Evolutionary conservation across 2,888 invertebrate species (phyloP).

Genomic region (Rhyacophila evoluta): DNA sequence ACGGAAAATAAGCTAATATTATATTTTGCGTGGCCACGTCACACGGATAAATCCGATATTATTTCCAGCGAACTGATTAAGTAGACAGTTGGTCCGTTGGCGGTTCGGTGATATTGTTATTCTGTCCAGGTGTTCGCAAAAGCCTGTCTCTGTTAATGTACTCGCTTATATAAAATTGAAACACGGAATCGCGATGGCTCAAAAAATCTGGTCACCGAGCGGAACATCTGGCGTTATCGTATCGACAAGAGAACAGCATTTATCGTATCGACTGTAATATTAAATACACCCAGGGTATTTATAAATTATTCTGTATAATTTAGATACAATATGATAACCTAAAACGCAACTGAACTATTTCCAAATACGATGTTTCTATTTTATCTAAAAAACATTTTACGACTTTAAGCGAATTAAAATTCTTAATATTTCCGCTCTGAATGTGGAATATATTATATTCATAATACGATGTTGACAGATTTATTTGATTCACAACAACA

Average conservation of each 20-base stretch:
- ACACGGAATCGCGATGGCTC: slow-evolving; percentile 48
- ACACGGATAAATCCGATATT: slow-evolving; percentile 28
- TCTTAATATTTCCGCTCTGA: too few species aligned
- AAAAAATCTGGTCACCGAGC: slow-evolving; percentile 47
- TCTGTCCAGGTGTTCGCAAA: slow-evolving; percentile 50
- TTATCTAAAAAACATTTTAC: too few species aligned
- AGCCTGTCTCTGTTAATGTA: slow-evolving; percentile 27
- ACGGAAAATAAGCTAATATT: neutral
- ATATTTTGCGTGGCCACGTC: slow-evolving; percentile 31
- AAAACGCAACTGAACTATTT: too few species aligned
- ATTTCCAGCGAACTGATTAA: slow-evolving; percentile 35
- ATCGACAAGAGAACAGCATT: slow-evolving; percentile 17
- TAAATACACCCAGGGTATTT: too few species aligned
- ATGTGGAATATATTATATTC: too few species aligned
- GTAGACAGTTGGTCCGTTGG: slow-evolving; percentile 44
- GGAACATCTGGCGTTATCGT: slow-evolving; percentile 48
- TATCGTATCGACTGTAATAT: neutral
- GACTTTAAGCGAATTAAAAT: too few species aligned
- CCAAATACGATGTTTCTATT: too few species aligned
- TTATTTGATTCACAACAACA: too few species aligned
- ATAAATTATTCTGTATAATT: too few species aligned
- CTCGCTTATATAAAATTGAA: slow-evolving; percentile 48
- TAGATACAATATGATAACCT: too few species aligned
- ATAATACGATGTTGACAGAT: too few species aligned
- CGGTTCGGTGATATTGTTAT: slow-evolving; percentile 36